Conservation (phyloP, 2,888 invertebrate genomes). For the Metacarcinus magister region DNA sequence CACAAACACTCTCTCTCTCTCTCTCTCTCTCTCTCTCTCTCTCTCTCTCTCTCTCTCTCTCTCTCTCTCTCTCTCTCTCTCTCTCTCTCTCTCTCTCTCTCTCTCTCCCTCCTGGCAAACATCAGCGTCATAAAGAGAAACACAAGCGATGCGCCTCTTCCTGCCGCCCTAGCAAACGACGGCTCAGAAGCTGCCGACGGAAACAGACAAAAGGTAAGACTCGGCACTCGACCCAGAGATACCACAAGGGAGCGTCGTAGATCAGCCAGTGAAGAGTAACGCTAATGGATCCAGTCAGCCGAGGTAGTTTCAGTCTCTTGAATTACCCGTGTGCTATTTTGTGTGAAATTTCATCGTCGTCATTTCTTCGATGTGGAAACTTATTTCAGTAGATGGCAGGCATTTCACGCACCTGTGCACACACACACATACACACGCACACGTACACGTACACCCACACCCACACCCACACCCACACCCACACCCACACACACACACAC, state of each 20-base stretch:
- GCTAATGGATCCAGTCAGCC: constrained; percentile 16
- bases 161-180: constrained; percentile 3
- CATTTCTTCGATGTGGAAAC: not conserved
- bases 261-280: not conserved
- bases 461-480: too few relatives aligned
- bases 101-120: not conserved
- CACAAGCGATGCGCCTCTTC: not conserved
- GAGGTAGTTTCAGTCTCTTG: not conserved
- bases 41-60: constrained; percentile 1
- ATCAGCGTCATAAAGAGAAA: not conserved
- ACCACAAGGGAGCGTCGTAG: not conserved
- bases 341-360: not conserved
- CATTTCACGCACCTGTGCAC: not conserved
- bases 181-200: not conserved
- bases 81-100: constrained; percentile 51
- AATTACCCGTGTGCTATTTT: not conserved
- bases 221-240: constrained; percentile 21
- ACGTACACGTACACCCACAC: too few relatives aligned
- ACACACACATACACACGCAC: too few relatives aligned
- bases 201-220: constrained; percentile 32
- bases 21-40: constrained; percentile 49
- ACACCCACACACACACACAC: too few relatives aligned
- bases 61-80: constrained; percentile 51
- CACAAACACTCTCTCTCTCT: not conserved
- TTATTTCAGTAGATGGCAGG: not conserved